Base-by-base conservation (phyloP, 2,888 invertebrate species). In the Eupithecia exiguata region DNA sequence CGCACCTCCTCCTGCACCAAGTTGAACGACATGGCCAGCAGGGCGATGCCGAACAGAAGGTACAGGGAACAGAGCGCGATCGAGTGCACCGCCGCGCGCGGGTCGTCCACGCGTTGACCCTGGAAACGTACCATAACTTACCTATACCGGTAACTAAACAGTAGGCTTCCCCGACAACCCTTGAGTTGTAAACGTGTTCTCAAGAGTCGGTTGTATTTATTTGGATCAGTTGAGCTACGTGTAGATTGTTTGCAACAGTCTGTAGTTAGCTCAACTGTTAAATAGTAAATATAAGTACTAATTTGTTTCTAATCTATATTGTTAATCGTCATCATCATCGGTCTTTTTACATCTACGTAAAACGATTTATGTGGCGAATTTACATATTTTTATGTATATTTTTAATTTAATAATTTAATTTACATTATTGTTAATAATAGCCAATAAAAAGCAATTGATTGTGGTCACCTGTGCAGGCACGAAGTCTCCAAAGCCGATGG, bases 11-110 rank as follows among this genome's bases (percentile, higher is more conserved):
- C 98, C 89, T 98, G 99, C 65, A 99, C 98, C 86, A 99, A 94
- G 95, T 99, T 99, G 92, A 99, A 99, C 84, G 98, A 98, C 99
- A 99, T 99, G 40, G 99, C 99, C 79, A 99, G 93, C 66, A 99
- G 92, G 0, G 99, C 98, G 86, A 99, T 99, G 10, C 99, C 99
- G 89, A 99, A 98, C 63, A 99, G 95, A 78, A 99, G 94, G 92
- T 99, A 99, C 72, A 99, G 93, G 0, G 98, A 98, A 85, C 98
- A 98, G 71, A 98, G 95, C 0, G 98, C 98, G 78, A 99, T 96
- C 5, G 94, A 94, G 84, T 94, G 92, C 66, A 94, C 94, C 0
- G 94, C 94, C 1, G 90, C 91, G 0, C 89, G 88, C 0, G 91
- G 87, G 70, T 89, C 88, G 6, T 87, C 87, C 7, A 80, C 80